Evolutionary conservation across 2,797 vertebrate genomes (phyloP).

Genomic region (Megaceryle alcyon): DNA sequence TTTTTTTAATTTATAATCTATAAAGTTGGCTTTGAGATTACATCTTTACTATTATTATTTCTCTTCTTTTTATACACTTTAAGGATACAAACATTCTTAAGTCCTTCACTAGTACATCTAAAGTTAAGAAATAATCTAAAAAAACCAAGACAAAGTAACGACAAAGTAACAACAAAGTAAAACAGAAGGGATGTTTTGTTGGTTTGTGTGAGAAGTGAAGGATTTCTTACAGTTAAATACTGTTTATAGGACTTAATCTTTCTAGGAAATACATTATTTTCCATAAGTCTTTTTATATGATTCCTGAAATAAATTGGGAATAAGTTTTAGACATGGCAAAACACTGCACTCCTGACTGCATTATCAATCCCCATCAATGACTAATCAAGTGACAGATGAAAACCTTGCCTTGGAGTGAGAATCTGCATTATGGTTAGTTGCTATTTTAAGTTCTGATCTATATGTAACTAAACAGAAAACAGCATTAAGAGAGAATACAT

Average conservation of each 20-base stretch:
- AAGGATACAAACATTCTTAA: not conserved
- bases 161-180: not conserved
- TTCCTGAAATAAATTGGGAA: not conserved
- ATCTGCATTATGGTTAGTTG: not conserved
- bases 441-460: not conserved
- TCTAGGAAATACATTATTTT: conserved; percentile 5
- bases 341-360: not conserved
- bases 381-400: not conserved
- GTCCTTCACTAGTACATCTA: not conserved
- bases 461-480: not conserved
- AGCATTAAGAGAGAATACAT: not conserved
- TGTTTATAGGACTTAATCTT: not conserved
- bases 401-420: not conserved
- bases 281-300: not conserved
- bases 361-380: not conserved
- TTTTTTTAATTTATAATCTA: not conserved
- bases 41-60: not conserved
- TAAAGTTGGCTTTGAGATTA: not conserved
- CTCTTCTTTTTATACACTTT: not conserved
- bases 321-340: not conserved
- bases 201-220: not conserved
- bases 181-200: not conserved
- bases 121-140: not conserved
- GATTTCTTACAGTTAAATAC: conserved; percentile 15
- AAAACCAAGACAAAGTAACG: not conserved